A percentile compares a stretch with the other conserved stretches of the same genome.
Conservation (phyloP, 2,888 invertebrate species). For the Acleris laterana region DNA sequence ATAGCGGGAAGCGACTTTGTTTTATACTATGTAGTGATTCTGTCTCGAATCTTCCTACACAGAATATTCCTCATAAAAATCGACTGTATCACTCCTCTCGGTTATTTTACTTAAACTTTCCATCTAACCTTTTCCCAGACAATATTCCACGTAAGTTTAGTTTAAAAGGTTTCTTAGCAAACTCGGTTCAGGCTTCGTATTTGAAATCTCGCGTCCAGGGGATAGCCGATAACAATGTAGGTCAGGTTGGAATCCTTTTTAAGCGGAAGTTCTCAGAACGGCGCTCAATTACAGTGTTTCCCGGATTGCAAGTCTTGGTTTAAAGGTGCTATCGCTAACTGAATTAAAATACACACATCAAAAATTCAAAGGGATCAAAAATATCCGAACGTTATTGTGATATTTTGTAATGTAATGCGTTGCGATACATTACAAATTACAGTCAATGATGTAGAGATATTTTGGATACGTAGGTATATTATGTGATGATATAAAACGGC, state of each 20-base stretch:
- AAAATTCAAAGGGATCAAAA: too few species aligned
- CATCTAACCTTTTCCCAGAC: neutral
- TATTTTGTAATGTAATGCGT: too few species aligned
- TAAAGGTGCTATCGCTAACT: neutral
- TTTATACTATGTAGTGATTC: too few species aligned
- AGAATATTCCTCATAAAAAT: neutral
- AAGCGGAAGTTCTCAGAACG: conserved; percentile 24
- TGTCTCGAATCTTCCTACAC: neutral
- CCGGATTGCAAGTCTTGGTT: conserved; percentile 2
- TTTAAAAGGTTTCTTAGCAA: conserved; percentile 27
- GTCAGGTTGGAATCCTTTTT: conserved; percentile 33
- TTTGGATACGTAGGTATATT: too few species aligned
- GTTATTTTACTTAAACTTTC: conserved; percentile 1
- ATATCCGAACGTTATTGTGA: too few species aligned
- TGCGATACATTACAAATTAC: too few species aligned
- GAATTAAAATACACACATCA: too few species aligned
- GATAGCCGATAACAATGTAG: conserved; percentile 35
- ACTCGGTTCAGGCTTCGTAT: conserved; percentile 19
- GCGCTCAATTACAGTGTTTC: conserved; percentile 26
- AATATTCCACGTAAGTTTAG: conserved; percentile 26
- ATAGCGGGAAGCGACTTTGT: too few species aligned
- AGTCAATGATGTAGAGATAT: too few species aligned
- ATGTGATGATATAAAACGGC: too few species aligned
- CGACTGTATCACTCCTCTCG: neutral
- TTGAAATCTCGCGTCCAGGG: conserved; percentile 32